Base-by-base conservation (phyloP, 2,888 invertebrate species). In the Cynaeus angustus region DNA sequence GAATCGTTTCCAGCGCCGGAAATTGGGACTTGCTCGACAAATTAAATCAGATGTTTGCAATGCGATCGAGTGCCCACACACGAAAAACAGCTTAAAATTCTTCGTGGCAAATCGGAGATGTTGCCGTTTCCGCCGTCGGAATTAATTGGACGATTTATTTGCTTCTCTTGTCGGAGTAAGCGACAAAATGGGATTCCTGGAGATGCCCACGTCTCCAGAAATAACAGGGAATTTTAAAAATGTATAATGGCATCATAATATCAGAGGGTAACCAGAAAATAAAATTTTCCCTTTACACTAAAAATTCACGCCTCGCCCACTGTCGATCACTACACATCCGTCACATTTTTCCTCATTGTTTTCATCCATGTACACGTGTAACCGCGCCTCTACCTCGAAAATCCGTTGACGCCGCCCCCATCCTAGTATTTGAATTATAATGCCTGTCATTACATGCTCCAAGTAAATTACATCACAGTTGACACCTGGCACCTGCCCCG, bases 391-490 rank as follows among this genome's bases (percentile, higher is more conserved):
- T 12, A 48, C 30, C 21, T 37, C 61, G 41, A 37, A 55, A 68
- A 46, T 41, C 56, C 50, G 59, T 59, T 70, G 66, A 70, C 66
- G 26, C 53, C 71, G 71, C 71, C 71, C 71, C 59, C 68, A 67
- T 68, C 64, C 53, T 46, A 48, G 13, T 50, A 68, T 72, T 72
- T 69, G 69, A 69, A 72, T 72, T 61, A 69, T 69, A 72, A 69
- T 69, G 64, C 61, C 72, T 69, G 72, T 68, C 71, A 71, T 71
- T 71, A 71, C 71, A 65, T 71, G 68, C 71, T 68, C 59, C 61
- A 68, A 71, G 68, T 68, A 71, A 71, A 68, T 71, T 71, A 71
- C 71, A 71, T 68, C 71, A 71, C 53, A 71, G 65, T 68, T 68
- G 71, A 71, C 71, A 71, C 65, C 72, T 66, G 66, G 68, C 72